Evolutionary conservation across 2,797 vertebrate species (phyloP).

Genomic region (Lacerta viridis): DNA sequence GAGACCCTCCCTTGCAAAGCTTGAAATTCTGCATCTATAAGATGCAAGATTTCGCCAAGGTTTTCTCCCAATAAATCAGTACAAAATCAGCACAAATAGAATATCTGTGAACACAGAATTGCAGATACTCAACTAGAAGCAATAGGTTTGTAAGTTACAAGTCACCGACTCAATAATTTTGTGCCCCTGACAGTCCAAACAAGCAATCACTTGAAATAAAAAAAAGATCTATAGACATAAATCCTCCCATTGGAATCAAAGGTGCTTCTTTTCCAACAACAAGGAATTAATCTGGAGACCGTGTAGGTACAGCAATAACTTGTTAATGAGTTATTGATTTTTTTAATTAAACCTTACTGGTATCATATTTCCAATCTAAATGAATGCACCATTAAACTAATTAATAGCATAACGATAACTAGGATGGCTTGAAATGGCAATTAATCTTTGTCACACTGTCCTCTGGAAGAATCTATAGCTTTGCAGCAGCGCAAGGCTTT

Average conservation of each 20-base stretch:
- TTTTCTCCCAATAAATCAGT: not conserved
- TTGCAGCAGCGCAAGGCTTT: conserved; percentile 15
- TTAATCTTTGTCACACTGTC: conserved; percentile 10
- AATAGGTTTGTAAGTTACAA: conserved; percentile 22
- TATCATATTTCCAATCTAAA: conserved; percentile 72
- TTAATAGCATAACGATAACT: conserved; percentile 66
- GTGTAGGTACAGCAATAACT: conserved; percentile 60
- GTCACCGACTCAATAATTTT: not conserved
- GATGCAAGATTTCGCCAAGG: not conserved
- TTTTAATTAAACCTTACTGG: conserved; percentile 70
- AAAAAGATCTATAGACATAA: not conserved
- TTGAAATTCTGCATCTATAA: not conserved
- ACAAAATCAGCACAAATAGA: not conserved
- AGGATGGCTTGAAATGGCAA: conserved; percentile 46
- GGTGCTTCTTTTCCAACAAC: conserved; percentile 38
- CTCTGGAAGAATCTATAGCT: not conserved
- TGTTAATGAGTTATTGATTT: conserved; percentile 77
- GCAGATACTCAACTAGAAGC: not conserved
- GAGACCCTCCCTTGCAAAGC: not conserved
- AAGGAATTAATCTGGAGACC: conserved; percentile 49
- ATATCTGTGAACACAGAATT: not conserved
- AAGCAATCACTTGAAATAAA: conserved; percentile 29
- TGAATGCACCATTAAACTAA: conserved; percentile 74
- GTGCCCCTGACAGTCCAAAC: not conserved
- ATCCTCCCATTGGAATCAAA: conserved; percentile 36